Conservation (phyloP, 2,888 invertebrate genomes). For the Villa cingulata region DNA sequence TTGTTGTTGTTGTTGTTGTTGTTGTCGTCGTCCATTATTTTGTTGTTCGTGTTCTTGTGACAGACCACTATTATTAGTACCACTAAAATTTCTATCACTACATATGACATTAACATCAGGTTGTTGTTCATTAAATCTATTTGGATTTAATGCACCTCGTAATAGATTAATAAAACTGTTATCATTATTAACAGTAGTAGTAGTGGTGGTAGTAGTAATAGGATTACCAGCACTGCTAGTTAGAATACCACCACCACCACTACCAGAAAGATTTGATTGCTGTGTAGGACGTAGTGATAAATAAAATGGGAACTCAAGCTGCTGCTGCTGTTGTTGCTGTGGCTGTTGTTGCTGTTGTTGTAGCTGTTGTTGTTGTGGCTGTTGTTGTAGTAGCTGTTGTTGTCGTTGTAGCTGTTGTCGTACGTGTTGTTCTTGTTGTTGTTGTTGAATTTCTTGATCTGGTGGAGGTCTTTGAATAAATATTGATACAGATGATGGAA, state of each 20-base stretch:
- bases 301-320: too few relatives aligned
- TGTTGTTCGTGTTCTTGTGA: too few relatives aligned
- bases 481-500: constrained; percentile 9
- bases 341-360: constrained; percentile 10
- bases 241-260: constrained; percentile 6
- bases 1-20: background rate
- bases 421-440: constrained; percentile 6
- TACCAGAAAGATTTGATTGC: too few relatives aligned
- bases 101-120: too few relatives aligned
- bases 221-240: background rate
- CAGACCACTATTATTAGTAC: too few relatives aligned
- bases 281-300: too few relatives aligned
- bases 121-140: too few relatives aligned
- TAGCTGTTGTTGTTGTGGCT: constrained; percentile 2
- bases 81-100: too few relatives aligned
- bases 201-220: too few relatives aligned
- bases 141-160: too few relatives aligned
- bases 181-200: too few relatives aligned
- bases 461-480: constrained; percentile 2
- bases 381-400: constrained; percentile 3
- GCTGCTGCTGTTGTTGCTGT: background rate
- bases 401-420: constrained; percentile 11
- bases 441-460: background rate
- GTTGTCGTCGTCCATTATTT: background rate
- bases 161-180: too few relatives aligned